Evolutionary conservation across 2,113 vertebrate species (phyloP), one percentile per base, ranked within the genome.

Genomic region (Macrotus californicus): DNA sequence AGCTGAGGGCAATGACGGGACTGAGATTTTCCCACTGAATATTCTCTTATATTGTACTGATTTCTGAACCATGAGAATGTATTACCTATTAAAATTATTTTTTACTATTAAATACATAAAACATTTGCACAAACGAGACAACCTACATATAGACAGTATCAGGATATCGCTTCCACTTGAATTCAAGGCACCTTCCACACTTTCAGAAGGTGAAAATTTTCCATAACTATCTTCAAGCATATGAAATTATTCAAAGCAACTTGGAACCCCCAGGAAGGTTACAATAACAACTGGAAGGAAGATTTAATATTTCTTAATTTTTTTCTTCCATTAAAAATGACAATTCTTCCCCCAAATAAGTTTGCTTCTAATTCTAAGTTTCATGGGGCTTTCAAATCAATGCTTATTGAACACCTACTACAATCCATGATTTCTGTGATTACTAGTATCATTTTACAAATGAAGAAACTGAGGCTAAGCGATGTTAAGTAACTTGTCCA

Each of bases 71-170:
- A 88, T 52, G 21, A 94, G 9, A 80, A 88, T 64, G n/a, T 39
- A 54, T 54, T 73, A 64, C 5, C 50, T 94, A 93, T 69, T 81
- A 89, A 46, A 88, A 88, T 81, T 94, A 75, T n/a, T 91, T 93
- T 87, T 61, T 90, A 93, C 72, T 89, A 82, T 73, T 75, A 61
- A 87, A 83, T 89, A 83, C 2, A 43, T 84, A 77, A 94, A 93
- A 24, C 31, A 86, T 19, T 39, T 91, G 43, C 24, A 84, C 16
- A 82, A 82, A 88, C 31, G 21, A 54, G 31, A 93, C 24, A 84
- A 83, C 22, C 6, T 85, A n/a, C 34, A 59, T 72, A 90, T 10
- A 50, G 24, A 77, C 34, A 72, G n/a, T 72, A 6, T 7, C 6
- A 81, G 34, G 43, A 75, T 50, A 92, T 24, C 41, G 18, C 56